A percentile compares a stretch with the other conserved stretches of the same genome.
phyloP scores from a whole-genome alignment of 2,888 invertebrate genomes.

The Portevinia maculata region DNA sequence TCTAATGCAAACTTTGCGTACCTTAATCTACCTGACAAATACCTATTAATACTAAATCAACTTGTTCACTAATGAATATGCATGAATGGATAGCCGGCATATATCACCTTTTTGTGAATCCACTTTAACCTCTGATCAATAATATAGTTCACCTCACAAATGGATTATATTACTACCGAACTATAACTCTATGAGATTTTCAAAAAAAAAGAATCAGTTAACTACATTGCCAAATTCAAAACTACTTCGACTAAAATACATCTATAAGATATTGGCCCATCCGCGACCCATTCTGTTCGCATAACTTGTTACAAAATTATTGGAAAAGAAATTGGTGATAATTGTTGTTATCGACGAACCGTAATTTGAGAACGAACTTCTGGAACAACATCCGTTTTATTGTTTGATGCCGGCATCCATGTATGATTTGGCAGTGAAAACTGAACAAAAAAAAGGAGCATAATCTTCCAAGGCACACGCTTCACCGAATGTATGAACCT shows the following conservation, averaged over 20 bases:
- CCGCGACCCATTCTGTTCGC: background rate
- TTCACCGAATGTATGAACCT: background rate
- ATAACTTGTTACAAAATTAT: slow-evolving; percentile 30
- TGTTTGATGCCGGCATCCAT: slow-evolving; percentile 3
- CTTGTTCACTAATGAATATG: too few relatives aligned
- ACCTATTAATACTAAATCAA: too few relatives aligned
- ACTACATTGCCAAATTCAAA: slow-evolving; percentile 14
- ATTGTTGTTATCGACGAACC: slow-evolving; percentile 30
- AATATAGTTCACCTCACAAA: background rate
- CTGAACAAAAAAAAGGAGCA: background rate
- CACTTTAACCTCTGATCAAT: background rate
- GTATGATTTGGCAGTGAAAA: background rate
- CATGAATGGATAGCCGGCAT: too few relatives aligned
- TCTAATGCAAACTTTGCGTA: too few relatives aligned
- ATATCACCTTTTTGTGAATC: too few relatives aligned
- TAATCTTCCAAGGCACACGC: background rate
- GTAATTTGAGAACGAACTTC: slow-evolving; percentile 8
- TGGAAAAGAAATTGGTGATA: slow-evolving; percentile 35
- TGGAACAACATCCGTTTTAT: background rate
- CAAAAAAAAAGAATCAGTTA: slow-evolving; percentile 9
- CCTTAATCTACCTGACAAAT: too few relatives aligned
- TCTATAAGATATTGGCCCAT: background rate
- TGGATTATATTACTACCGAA: background rate
- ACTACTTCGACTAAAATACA: background rate
- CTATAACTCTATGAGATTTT: background rate